A percentile compares a stretch with the other conserved stretches of the same genome.
These are phyloP conservation scores for Scomber colias DNA, from an alignment of 2,113 vertebrate species.

Conservation along the genomic window DNA sequence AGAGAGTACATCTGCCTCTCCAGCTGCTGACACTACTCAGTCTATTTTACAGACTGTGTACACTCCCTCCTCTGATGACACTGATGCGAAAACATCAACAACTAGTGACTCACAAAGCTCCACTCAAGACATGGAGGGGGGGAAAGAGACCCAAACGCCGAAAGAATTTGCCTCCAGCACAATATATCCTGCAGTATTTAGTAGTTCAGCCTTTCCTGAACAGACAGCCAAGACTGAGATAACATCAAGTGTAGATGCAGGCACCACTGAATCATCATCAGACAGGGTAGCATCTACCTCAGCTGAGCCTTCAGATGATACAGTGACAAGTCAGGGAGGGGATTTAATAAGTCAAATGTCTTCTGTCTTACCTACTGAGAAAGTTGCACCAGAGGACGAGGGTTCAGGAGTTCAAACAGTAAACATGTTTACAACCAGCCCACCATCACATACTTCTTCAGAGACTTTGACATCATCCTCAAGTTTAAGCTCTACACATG, in stretches of 20 bases:
- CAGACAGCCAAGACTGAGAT: conserved; percentile 35
- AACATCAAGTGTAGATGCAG: conserved; percentile 33
- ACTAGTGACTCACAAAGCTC: conserved; percentile 39
- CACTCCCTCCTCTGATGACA: conserved; percentile 48
- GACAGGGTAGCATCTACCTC: background rate
- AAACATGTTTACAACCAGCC: conserved; percentile 43
- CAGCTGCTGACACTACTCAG: conserved; percentile 50
- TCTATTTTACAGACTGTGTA: conserved; percentile 22
- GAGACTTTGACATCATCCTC: background rate
- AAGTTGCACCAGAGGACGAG: conserved; percentile 27
- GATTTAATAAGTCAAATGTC: conserved; percentile 13
- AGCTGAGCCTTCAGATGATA: conserved; percentile 23
- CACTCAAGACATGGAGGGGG: conserved; percentile 42
- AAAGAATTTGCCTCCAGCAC: conserved; percentile 45
- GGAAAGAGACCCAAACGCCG: conserved; percentile 25
- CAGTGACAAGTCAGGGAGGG: conserved; percentile 15
- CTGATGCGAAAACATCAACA: conserved; percentile 54
- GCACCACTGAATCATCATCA: conserved; percentile 33
- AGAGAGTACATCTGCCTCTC: conserved; percentile 55
- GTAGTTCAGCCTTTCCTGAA: conserved; percentile 13
- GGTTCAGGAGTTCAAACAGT: conserved; percentile 40
- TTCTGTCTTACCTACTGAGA: conserved; percentile 29
- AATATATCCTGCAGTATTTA: conserved; percentile 31
- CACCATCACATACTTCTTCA: conserved; percentile 1
- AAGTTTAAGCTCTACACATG: background rate